phyloP scores from a whole-genome alignment of 2,888 invertebrate species.

The Cheilosia vernalis region DNA sequence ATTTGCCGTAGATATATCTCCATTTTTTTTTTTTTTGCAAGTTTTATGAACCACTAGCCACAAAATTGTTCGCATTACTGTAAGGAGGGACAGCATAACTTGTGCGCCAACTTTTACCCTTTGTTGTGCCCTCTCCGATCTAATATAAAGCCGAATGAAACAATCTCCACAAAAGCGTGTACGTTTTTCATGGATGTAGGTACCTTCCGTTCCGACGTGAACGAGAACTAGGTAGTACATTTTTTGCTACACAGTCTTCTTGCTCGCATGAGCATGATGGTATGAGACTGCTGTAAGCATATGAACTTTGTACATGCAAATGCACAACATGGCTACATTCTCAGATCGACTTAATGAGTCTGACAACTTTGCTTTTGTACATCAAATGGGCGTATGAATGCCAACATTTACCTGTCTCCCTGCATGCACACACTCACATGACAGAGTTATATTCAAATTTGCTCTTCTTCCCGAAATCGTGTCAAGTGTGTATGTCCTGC shows the following conservation, averaged over 20 bases:
- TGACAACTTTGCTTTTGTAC: background rate
- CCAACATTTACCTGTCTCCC: background rate
- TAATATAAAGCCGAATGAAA: conserved; percentile 47
- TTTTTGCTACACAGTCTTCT: too few relatives aligned
- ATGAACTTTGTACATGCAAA: conserved; percentile 30
- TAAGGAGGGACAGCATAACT: background rate
- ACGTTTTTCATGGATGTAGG: conserved; percentile 33
- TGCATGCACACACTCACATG: background rate
- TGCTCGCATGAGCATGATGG: background rate
- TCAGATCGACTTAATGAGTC: conserved; percentile 44
- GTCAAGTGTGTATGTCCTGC: background rate
- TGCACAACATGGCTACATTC: conserved; percentile 35
- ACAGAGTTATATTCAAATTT: background rate
- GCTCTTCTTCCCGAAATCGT: background rate
- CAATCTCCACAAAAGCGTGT: conserved; percentile 26
- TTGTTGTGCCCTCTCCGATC: conserved; percentile 20
- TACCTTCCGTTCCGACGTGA: conserved; percentile 30
- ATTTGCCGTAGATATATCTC: background rate
- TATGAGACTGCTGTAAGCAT: background rate
- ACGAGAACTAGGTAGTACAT: too few relatives aligned
- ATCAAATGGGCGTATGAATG: conserved; percentile 38
- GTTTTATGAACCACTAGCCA: background rate
- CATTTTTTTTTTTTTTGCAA: background rate
- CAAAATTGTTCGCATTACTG: conserved; percentile 16
- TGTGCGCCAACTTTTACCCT: background rate